These are phyloP conservation scores for Phortica okadai DNA, from an alignment of 2,888 invertebrate species.

Conservation along the genomic window DNA sequence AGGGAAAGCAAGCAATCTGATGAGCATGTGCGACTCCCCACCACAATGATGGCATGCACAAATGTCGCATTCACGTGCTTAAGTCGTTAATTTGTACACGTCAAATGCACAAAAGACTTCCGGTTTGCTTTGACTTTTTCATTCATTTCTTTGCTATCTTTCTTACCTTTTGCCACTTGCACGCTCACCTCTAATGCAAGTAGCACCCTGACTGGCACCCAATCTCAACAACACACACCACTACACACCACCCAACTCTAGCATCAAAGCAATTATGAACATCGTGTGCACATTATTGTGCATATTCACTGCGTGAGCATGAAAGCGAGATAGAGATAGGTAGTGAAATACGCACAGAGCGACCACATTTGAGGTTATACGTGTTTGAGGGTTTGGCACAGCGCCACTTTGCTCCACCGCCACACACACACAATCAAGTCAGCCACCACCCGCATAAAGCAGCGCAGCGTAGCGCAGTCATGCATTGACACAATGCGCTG, in stretches of 20 bases:
- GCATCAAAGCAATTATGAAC: background rate
- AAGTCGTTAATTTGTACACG: constrained; percentile 55
- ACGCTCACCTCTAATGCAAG: background rate
- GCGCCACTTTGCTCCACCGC: background rate
- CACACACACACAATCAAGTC: background rate
- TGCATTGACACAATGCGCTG: background rate
- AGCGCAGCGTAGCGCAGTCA: background rate
- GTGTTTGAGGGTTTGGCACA: background rate
- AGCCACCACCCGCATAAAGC: background rate
- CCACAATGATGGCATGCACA: background rate
- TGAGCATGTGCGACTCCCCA: too few relatives aligned
- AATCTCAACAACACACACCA: background rate
- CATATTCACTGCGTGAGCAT: background rate
- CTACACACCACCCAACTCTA: background rate
- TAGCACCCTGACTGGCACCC: background rate
- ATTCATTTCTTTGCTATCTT: too few relatives aligned
- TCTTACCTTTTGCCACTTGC: constrained; percentile 23
- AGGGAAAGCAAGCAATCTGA: too few relatives aligned
- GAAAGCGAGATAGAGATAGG: background rate
- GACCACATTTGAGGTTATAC: constrained; percentile 16
- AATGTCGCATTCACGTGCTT: constrained; percentile 60
- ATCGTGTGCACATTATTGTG: background rate
- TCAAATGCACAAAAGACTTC: constrained; percentile 56
- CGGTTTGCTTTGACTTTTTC: constrained; percentile 49
- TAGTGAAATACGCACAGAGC: background rate